Evolutionary conservation across 2,888 invertebrate species (phyloP).

Genomic region (Leptothorax acervorum): DNA sequence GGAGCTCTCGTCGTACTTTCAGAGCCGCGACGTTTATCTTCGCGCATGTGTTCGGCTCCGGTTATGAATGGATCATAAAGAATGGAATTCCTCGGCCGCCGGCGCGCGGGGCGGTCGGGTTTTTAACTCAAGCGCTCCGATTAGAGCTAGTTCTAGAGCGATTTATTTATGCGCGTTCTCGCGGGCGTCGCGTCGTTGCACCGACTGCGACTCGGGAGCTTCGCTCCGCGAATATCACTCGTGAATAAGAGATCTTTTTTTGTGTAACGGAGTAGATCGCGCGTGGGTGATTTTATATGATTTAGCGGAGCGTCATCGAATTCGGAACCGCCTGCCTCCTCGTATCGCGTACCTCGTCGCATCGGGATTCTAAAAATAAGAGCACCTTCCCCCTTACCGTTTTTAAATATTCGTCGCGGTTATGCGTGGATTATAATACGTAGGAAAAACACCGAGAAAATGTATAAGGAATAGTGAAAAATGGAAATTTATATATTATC

Average conservation of each 20-base stretch:
- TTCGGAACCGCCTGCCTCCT: background rate
- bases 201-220: background rate
- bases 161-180: background rate
- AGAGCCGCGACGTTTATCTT: slow-evolving; percentile 20
- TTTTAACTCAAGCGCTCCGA: background rate
- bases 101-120: background rate
- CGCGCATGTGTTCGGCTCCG: background rate
- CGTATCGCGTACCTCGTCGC: background rate
- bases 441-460: background rate
- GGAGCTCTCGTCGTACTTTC: background rate
- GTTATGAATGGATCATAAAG: slow-evolving; percentile 19
- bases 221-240: background rate
- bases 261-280: slow-evolving; percentile 2
- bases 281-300: background rate
- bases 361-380: slow-evolving; percentile 28
- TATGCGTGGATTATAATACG: background rate
- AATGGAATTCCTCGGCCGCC: slow-evolving; percentile 18
- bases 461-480: background rate
- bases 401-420: background rate
- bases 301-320: background rate
- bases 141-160: background rate
- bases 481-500: background rate
- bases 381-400: background rate
- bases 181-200: background rate
- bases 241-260: background rate